phyloP scores from a whole-genome alignment of 2,797 vertebrate genomes.

The Champsocephalus gunnari region DNA sequence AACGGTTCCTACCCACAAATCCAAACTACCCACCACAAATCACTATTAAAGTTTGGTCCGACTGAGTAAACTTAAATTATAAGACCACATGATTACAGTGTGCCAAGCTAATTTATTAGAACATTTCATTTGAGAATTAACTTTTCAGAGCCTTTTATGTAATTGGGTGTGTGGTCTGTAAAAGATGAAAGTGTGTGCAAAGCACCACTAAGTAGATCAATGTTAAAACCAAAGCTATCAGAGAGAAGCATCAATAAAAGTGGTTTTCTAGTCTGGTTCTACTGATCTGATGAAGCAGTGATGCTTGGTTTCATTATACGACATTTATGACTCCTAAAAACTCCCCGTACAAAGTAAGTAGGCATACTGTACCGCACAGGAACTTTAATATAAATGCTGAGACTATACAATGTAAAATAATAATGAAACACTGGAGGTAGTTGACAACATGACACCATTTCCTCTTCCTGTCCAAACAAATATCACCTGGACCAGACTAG shows the following conservation, averaged over 20 bases:
- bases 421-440: conserved; percentile 11
- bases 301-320: background rate
- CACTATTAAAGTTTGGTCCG: conserved; percentile 73
- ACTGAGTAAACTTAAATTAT: conserved; percentile 74
- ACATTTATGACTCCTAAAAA: background rate
- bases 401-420: background rate
- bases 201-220: conserved; percentile 66
- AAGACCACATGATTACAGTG: conserved; percentile 79
- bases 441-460: conserved; percentile 47
- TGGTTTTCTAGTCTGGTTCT: conserved; percentile 23
- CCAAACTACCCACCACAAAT: conserved; percentile 70
- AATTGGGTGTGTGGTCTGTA: conserved; percentile 69
- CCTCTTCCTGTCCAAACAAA: conserved; percentile 68
- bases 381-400: background rate
- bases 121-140: conserved; percentile 56
- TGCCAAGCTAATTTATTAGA: conserved; percentile 73
- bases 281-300: conserved; percentile 23
- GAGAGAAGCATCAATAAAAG: conserved; percentile 40
- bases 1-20: conserved; percentile 62
- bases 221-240: conserved; percentile 45
- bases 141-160: conserved; percentile 49
- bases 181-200: conserved; percentile 69
- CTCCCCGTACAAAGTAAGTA: background rate
- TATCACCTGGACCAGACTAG: conserved; percentile 39
- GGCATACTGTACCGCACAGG: background rate